Percentiles rank a stretch among this genome's conserved stretches.
These are phyloP conservation scores for Anolis apletophallus DNA, from an alignment of 2,797 vertebrate genomes.

Conservation along the genomic window DNA sequence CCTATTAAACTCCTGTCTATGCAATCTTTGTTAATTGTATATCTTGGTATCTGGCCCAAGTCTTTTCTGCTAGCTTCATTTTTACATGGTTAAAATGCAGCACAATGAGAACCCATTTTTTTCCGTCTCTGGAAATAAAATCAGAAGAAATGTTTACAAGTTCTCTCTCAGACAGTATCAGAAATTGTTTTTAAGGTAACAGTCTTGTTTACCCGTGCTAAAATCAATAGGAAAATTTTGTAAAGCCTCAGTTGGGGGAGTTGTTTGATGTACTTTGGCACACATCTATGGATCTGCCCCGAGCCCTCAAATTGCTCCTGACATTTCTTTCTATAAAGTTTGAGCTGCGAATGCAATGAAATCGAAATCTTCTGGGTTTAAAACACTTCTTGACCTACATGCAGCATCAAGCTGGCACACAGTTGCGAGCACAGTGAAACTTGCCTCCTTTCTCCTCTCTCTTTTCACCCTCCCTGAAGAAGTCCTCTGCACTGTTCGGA, in stretches of 20 bases:
- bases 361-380: not conserved
- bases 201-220: conserved; percentile 24
- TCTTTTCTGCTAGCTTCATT: not conserved
- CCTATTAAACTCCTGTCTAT: not conserved
- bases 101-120: not conserved
- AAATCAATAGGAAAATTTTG: conserved; percentile 29
- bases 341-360: conserved; percentile 1
- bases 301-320: not conserved
- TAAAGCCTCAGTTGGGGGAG: not conserved
- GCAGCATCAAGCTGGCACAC: not conserved
- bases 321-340: conserved; percentile 15
- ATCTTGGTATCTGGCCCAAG: not conserved
- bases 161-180: conserved; percentile 5
- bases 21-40: not conserved
- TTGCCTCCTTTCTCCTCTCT: not conserved
- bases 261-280: conserved; percentile 4
- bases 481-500: too few species aligned
- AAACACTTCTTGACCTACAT: not conserved
- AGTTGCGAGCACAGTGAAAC: not conserved
- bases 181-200: conserved; percentile 20
- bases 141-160: conserved; percentile 8
- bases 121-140: not conserved
- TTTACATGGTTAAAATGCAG: conserved; percentile 5
- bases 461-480: not conserved
- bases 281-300: not conserved